A percentile compares a stretch with the other conserved stretches of the same genome.
These are phyloP conservation scores for Metopolophium dirhodum DNA, from an alignment of 1,140 invertebrate species.

Conservation along the genomic window DNA sequence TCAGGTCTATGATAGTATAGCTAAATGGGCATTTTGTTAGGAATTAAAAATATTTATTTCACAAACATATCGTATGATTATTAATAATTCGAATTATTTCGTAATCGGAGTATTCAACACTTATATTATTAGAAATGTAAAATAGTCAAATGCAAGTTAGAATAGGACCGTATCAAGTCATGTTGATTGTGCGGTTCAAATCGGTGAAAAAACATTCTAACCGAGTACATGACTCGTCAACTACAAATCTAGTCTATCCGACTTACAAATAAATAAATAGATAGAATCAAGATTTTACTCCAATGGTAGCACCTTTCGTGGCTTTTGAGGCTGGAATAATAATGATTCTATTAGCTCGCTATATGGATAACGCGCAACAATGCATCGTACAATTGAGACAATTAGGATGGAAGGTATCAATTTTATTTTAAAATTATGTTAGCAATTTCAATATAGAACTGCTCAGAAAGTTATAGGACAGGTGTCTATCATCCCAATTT, in stretches of 20 bases:
- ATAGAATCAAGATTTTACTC: conserved; percentile 53
- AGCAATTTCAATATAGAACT: not conserved
- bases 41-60: not conserved
- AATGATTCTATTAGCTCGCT: conserved; percentile 36
- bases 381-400: not conserved
- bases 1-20: not conserved
- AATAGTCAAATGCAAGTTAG: conserved; percentile 25
- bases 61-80: not conserved
- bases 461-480: not conserved
- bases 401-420: not conserved
- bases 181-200: not conserved
- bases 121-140: not conserved
- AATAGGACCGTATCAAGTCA: not conserved
- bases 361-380: not conserved
- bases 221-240: conserved; percentile 12
- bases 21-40: not conserved
- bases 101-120: not conserved
- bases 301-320: conserved; percentile 45
- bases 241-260: not conserved
- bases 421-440: not conserved
- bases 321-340: conserved; percentile 54
- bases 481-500: not conserved
- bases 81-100: not conserved
- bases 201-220: conserved; percentile 26
- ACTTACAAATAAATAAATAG: conserved; percentile 57